Conservation (phyloP, 2,797 vertebrate species). For the Aulostomus chinensis region DNA sequence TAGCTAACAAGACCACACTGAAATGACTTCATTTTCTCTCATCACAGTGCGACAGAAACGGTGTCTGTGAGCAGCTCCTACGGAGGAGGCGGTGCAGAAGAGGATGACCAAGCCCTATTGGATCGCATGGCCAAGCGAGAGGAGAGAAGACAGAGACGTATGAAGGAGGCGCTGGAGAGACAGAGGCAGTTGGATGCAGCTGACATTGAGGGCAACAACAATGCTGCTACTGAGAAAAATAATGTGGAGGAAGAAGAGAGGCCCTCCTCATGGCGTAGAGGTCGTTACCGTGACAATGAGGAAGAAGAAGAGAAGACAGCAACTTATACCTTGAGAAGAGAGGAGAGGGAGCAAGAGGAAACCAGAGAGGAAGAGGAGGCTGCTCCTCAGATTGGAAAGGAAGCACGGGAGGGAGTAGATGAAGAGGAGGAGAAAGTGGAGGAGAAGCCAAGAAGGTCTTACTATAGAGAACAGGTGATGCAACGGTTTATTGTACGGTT, state of each 20-base stretch:
- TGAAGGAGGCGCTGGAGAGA: conserved; percentile 92
- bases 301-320: conserved; percentile 73
- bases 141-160: conserved; percentile 91
- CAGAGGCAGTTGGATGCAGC: conserved; percentile 86
- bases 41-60: conserved; percentile 82
- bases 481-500: neutral
- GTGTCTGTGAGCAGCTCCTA: conserved; percentile 75
- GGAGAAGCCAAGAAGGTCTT: conserved; percentile 74
- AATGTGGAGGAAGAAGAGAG: conserved; percentile 71
- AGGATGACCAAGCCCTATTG: conserved; percentile 89
- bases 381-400: conserved; percentile 73
- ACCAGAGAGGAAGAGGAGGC: conserved; percentile 77
- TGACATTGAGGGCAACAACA: conserved; percentile 40
- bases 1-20: too few species aligned
- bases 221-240: conserved; percentile 39
- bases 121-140: conserved; percentile 94
- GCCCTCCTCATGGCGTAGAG: conserved; percentile 55
- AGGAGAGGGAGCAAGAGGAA: conserved; percentile 74
- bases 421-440: conserved; percentile 67
- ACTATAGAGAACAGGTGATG: conserved; percentile 76
- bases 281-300: conserved; percentile 57
- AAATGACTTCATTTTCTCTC: conserved; percentile 30
- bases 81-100: conserved; percentile 66
- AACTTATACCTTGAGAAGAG: conserved; percentile 72
- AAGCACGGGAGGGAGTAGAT: conserved; percentile 73